Base-by-base conservation (phyloP, 2,113 vertebrate genomes). In the Beaufortia kweichowensis region DNA sequence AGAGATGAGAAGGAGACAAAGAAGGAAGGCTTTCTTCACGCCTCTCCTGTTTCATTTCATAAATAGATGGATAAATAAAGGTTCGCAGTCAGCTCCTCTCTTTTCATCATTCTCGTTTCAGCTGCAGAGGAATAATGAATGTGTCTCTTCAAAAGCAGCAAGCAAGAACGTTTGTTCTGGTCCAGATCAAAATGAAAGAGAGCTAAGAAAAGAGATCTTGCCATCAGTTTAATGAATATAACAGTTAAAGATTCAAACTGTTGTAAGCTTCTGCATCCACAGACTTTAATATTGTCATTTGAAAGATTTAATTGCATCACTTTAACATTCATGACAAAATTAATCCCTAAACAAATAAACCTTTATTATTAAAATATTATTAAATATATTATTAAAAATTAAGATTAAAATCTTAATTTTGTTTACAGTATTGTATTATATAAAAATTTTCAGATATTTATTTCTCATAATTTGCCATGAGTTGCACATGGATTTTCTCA, bases 61-160 rank as follows among this genome's bases (percentile, higher is more conserved):
- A 59, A 72, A 73, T 73, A 77, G 57, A 74, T 61, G 57, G 57
- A 74, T 61, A 61, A 73, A 73, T 73, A 74, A 61, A 74, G 50
- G 24, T 67, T 77, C 63, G 62, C 75, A 23, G 56, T 60, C 70
- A 73, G 35, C 14, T 43, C n/a, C 57, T 28, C 26, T 73, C 56
- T 74, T 74, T 74, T 61, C 57, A 61, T 74, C 57, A 15, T 61
- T 59, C 57, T 31, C 19, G 29, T 61, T 74, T 74, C 57, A 46
- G 33, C 55, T 73, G 56, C 35, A 74, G 57, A 74, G 56, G 70
- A 61, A 74, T 74, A 61, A 61, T 74, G 19, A 74, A 61, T 21
- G 56, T 48, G 70, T 19, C 70, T 74, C 12, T 56, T 61, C 57
- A 74, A 61, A 73, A 61, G 39, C 70, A 26, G 19, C 24, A 60